Conservation (phyloP, 2,888 invertebrate genomes). For the Cetonia aurata region DNA sequence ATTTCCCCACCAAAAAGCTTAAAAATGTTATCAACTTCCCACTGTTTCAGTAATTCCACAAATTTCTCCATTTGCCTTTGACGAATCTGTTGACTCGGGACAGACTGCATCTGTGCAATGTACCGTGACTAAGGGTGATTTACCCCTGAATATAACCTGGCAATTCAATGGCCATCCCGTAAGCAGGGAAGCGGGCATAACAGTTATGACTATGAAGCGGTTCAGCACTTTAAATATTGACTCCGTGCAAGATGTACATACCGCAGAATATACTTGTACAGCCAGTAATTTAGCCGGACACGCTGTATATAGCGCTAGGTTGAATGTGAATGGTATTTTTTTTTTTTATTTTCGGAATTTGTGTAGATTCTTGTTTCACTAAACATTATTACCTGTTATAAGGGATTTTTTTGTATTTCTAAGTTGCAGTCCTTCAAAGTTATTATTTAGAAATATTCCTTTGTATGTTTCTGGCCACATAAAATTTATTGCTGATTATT, state of each 20-base stretch:
- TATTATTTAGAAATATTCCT: neutral
- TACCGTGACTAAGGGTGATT: constrained; percentile 82
- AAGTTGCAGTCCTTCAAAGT: neutral
- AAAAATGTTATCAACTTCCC: neutral
- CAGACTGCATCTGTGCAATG: constrained; percentile 82
- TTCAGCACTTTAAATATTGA: constrained; percentile 79
- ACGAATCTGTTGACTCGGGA: constrained; percentile 82
- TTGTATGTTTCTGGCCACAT: too few species aligned
- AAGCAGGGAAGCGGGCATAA: constrained; percentile 71
- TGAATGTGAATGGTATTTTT: constrained; percentile 55
- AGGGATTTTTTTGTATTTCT: constrained; percentile 45
- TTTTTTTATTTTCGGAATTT: neutral
- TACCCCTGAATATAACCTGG: constrained; percentile 75
- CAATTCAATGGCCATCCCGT: constrained; percentile 71
- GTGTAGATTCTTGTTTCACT: too few species aligned
- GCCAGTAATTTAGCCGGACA: constrained; percentile 78
- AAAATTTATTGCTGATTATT: too few species aligned
- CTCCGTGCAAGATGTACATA: constrained; percentile 78
- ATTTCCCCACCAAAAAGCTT: neutral
- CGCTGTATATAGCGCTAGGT: constrained; percentile 63
- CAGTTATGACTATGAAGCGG: constrained; percentile 73
- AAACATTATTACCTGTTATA: constrained; percentile 51
- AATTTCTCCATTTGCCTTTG: constrained; percentile 79
- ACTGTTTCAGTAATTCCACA: constrained; percentile 73
- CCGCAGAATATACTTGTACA: constrained; percentile 79